Evolutionary conservation across 1,140 invertebrate genomes (phyloP), one percentile per base, ranked within the genome.

Genomic region (Philotrypesis tridentata): DNA sequence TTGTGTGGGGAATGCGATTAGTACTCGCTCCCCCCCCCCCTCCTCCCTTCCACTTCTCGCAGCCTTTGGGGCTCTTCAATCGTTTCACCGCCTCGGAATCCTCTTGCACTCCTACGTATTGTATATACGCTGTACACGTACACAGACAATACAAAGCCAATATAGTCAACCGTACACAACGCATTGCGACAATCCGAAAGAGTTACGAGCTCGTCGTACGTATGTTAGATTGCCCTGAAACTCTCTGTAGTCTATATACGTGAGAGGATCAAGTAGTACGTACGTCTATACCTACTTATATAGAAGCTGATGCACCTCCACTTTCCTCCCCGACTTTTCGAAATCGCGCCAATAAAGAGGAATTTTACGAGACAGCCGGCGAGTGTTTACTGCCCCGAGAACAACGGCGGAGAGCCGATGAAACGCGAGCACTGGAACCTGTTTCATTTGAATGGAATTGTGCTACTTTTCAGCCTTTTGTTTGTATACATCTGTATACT

Each of bases 1-100:
- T 91, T 88, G 89, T 89, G 89, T 86, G 89, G 89, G 85, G 85
- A 90, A 90, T 88, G 89, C 87, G 89, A 90, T 90, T 90, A 90
- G 89, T 87, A 88, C 87, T 87, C 86, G 61, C 74, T 68, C 75
- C 40, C 77, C 21, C 40, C 9, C 40, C 77, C 21, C 40, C 17
- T 5, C 17, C 43, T 21, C 48, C n/a, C 14, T 27, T 79, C 84
- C 80, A 86, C 88, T 89, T 87, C 81, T 83, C 83, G 2, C 21
- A 6, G 21, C 70, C 70, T 27, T 25, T 80, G 77, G 79, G 82
- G 80, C 48, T 85, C 85, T 89, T 89, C 87, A 87, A 87, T 87
- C 88, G 85, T 86, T 87, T 82, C 84, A 75, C 60, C 65, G 80
- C 83, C 84, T 78, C 71, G 82, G 29, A 29, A 40, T 65, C 61